These are phyloP conservation scores for Harpagifer antarcticus DNA, from an alignment of 2,797 vertebrate species.

Conservation along the genomic window DNA sequence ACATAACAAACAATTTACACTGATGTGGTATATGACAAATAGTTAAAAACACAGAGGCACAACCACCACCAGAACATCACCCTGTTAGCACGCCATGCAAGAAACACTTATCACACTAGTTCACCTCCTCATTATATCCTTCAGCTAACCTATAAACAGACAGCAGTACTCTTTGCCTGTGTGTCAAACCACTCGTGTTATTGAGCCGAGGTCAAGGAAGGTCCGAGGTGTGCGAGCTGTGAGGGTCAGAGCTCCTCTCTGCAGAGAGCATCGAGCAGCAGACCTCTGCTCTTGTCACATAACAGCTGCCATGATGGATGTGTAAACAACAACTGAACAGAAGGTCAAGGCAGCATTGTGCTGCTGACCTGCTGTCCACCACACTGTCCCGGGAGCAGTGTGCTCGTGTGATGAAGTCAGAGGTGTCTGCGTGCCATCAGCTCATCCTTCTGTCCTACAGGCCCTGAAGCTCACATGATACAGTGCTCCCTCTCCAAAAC, in stretches of 20 bases:
- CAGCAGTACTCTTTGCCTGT: not conserved
- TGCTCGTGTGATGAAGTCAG: conserved; percentile 17
- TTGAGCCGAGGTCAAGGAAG: conserved; percentile 36
- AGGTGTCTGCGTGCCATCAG: conserved; percentile 33
- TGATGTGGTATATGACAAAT: too few species aligned
- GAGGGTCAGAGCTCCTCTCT: conserved; percentile 21
- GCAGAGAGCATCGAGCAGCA: conserved; percentile 36
- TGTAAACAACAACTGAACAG: conserved; percentile 23
- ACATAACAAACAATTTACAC: too few species aligned
- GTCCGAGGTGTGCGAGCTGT: conserved; percentile 47
- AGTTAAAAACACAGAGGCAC: too few species aligned
- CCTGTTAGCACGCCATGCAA: too few species aligned
- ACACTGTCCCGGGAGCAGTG: conserved; percentile 15
- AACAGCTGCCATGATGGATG: conserved; percentile 64
- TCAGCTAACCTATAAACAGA: conserved; percentile 5
- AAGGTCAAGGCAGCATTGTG: conserved; percentile 29
- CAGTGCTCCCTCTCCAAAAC: conserved; percentile 3
- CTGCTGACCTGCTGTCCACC: conserved; percentile 6
- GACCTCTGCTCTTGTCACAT: conserved; percentile 34
- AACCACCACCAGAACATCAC: too few species aligned
- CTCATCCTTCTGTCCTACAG: conserved; percentile 30
- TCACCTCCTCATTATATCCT: not conserved
- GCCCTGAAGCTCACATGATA: conserved; percentile 42
- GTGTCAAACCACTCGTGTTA: conserved; percentile 26
- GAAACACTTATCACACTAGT: too few species aligned